Evolutionary conservation across 1,140 invertebrate species (phyloP), one percentile per base, ranked within the genome.

Genomic region (Lasioglossum baleicum): DNA sequence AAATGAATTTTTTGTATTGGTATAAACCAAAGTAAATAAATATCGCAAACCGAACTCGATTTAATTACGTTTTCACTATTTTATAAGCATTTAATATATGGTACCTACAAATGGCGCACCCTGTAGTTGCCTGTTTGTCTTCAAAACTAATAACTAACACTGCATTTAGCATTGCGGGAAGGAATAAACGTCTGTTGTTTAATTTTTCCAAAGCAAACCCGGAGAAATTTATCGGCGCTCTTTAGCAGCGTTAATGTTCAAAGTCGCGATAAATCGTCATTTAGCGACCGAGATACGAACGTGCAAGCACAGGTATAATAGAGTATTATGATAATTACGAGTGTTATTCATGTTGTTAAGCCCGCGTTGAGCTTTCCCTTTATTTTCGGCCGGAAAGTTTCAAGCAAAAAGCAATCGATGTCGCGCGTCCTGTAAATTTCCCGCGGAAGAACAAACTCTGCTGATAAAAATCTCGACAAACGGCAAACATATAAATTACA

Each of bases 301-400:
- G 65, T 67, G 71, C 73, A 75, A 75, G 58, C 58, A 68, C 75
- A 53, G 56, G 76, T 60, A 82, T 79, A 64, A 85, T 75, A 66
- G 68, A 75, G 77, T 83, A 86, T 70, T 76, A 76, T 44, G 68
- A 83, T 79, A 75, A 85, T 75, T 83, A 67, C 67, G 60, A 75
- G 70, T 61, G 53, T 82, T 82, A 81, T 76, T 84, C 69, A 82
- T 80, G 68, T 48, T 53, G 72, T 48, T 79, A 65, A 82, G 73
- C 60, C 65, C 35, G 26, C 61, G 48, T 81, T 51, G 64, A 84
- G 68, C 80, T 61, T 76, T 66, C 66, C 53, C 72, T 78, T 80
- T 79, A 65, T 80, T 83, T 51, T 66, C 53, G 31, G 70, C 56
- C 11, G 76, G 22, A 74, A 72, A 58, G 51, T 20, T 74, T 6